phyloP scores from a whole-genome alignment of 2,888 invertebrate genomes.

The Caenorhabditis imperialis region DNA sequence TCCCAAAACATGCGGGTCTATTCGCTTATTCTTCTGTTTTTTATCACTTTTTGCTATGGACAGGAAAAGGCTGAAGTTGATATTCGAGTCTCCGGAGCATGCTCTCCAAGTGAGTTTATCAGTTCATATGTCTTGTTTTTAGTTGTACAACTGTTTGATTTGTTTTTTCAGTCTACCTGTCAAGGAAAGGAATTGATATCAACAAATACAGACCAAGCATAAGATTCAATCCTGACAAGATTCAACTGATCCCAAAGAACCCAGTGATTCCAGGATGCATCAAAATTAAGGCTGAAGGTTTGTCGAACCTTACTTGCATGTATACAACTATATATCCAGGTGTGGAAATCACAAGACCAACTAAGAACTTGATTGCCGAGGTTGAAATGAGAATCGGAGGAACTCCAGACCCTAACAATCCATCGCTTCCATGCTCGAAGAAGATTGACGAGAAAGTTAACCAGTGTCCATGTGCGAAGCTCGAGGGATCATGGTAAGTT shows the following conservation, averaged over 20 bases:
- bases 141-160: not conserved
- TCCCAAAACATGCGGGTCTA: constrained; percentile 58
- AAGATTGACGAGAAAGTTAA: constrained; percentile 78
- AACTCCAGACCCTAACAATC: constrained; percentile 77
- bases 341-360: constrained; percentile 52
- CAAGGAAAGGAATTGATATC: constrained; percentile 76
- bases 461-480: constrained; percentile 77
- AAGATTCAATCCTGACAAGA: constrained; percentile 77
- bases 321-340: constrained; percentile 12
- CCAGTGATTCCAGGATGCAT: constrained; percentile 78
- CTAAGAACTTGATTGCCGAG: constrained; percentile 75
- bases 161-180: constrained; percentile 73
- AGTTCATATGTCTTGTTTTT: not conserved
- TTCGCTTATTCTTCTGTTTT: constrained; percentile 52
- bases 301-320: not conserved
- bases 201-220: constrained; percentile 75
- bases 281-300: constrained; percentile 77
- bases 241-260: constrained; percentile 77
- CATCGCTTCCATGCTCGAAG: constrained; percentile 76
- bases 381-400: constrained; percentile 77
- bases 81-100: constrained; percentile 77
- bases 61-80: constrained; percentile 77
- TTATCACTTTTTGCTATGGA: constrained; percentile 46
- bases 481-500: constrained; percentile 76
- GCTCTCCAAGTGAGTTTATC: constrained; percentile 73